These are phyloP conservation scores for Ptilodon capucinus DNA, from an alignment of 2,888 invertebrate species.

Conservation along the genomic window DNA sequence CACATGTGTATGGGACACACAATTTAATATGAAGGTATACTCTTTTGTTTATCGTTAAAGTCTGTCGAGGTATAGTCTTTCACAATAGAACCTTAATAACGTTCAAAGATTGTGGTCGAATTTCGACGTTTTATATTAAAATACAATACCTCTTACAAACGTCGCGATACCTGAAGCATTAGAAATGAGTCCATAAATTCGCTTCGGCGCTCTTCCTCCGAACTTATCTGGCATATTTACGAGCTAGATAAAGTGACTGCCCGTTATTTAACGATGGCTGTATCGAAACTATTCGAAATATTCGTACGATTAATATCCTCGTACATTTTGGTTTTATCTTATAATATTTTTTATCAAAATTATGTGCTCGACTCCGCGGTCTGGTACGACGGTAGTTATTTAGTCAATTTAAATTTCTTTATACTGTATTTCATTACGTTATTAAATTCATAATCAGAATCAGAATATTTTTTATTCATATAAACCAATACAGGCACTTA, in stretches of 20 bases:
- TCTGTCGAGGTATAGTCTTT: no score
- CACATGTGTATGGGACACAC: no score
- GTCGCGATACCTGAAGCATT: constrained; percentile 31
- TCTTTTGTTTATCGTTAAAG: no score
- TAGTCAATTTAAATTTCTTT: constrained; percentile 21
- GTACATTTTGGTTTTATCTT: constrained; percentile 23
- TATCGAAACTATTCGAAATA: constrained; percentile 33
- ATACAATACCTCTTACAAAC: neutral
- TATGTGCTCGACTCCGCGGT: constrained; percentile 12
- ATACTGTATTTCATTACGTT: constrained; percentile 18
- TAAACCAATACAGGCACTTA: no score
- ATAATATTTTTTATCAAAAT: constrained; percentile 24
- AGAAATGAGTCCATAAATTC: constrained; percentile 54
- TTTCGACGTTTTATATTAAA: neutral
- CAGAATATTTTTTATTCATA: no score
- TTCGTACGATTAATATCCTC: constrained; percentile 29
- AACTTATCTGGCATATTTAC: constrained; percentile 56
- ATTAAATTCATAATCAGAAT: constrained; percentile 7
- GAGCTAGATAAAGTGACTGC: constrained; percentile 47
- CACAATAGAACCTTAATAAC: no score
- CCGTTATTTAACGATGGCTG: constrained; percentile 47
- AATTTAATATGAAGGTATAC: no score
- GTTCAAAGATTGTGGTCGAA: no score
- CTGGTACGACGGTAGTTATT: constrained; percentile 7
- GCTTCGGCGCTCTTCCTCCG: constrained; percentile 34